Evolutionary conservation across 2,888 invertebrate genomes (phyloP).

Genomic region (Ferdinandea cuprea): DNA sequence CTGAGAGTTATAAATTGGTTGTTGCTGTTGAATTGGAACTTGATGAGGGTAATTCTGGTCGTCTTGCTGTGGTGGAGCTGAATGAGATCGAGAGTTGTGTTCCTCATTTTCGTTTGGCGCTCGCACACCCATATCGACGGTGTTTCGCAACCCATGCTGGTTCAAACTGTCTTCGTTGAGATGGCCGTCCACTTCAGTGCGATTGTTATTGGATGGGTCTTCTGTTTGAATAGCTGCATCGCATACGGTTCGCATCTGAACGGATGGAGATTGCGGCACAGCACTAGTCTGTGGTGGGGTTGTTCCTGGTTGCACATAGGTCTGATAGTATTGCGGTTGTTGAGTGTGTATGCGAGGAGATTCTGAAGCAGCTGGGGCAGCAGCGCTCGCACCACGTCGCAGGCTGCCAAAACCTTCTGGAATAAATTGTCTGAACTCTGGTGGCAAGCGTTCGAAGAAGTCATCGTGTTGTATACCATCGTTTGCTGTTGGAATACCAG

Average conservation of each 20-base stretch:
- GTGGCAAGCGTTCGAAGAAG: conserved; percentile 82
- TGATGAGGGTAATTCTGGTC: conserved; percentile 78
- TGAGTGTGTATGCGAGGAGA: conserved; percentile 75
- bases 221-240: conserved; percentile 83
- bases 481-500: conserved; percentile 72
- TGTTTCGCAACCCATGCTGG: conserved; percentile 89
- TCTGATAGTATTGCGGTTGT: conserved; percentile 75
- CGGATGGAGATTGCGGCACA: conserved; percentile 78
- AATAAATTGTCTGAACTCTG: conserved; percentile 82
- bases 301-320: conserved; percentile 74
- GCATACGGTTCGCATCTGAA: conserved; percentile 79
- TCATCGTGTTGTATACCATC: conserved; percentile 75
- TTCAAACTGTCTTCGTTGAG: conserved; percentile 82
- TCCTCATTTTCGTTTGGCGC: conserved; percentile 84
- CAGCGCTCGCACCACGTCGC: conserved; percentile 76
- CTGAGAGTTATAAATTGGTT: conserved; percentile 74
- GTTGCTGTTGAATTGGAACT: conserved; percentile 76
- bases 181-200: conserved; percentile 79
- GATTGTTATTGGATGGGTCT: conserved; percentile 77
- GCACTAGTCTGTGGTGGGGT: conserved; percentile 68
- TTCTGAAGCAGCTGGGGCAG: conserved; percentile 43
- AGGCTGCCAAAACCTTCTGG: conserved; percentile 81
- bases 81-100: conserved; percentile 88
- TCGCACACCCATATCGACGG: conserved; percentile 90
- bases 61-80: conserved; percentile 87